Evolutionary conservation across 2,888 invertebrate species (phyloP).

Genomic region (Asteroscopus sphinx): DNA sequence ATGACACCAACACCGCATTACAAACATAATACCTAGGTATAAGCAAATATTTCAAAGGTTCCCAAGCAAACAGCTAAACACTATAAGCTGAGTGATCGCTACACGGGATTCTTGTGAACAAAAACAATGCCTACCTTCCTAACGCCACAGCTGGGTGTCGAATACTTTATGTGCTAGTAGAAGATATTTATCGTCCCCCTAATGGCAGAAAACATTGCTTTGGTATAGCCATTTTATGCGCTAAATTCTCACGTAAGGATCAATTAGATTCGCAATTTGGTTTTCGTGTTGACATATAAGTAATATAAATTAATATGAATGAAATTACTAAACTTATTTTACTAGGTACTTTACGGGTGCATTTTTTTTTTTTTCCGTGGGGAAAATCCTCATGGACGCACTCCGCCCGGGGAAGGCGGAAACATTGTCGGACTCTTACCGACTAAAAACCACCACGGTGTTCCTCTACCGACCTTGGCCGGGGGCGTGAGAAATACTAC

Average conservation of each 20-base stretch:
- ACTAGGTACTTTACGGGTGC: too few relatives aligned
- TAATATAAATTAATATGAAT: too few relatives aligned
- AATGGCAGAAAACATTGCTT: slow-evolving; percentile 54
- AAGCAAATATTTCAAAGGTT: slow-evolving; percentile 38
- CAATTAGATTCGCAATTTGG: slow-evolving; percentile 23
- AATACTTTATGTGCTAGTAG: slow-evolving; percentile 41
- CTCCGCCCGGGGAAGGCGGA: too few relatives aligned
- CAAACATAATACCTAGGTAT: too few relatives aligned
- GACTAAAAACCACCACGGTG: too few relatives aligned
- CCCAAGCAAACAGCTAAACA: slow-evolving; percentile 22
- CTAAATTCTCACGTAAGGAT: slow-evolving; percentile 38
- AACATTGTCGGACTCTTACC: too few relatives aligned
- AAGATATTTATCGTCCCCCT: slow-evolving; percentile 48
- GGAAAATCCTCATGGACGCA: too few relatives aligned
- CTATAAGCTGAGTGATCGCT: slow-evolving; percentile 41
- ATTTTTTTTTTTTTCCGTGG: too few relatives aligned
- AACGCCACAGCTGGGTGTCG: slow-evolving; percentile 45
- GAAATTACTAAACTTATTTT: too few relatives aligned
- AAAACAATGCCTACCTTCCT: slow-evolving; percentile 41
- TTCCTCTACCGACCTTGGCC: too few relatives aligned
- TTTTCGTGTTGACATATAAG: slow-evolving; percentile 39
- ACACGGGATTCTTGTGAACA: slow-evolving; percentile 38
- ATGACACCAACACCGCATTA: slow-evolving; percentile 31
- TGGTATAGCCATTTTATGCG: slow-evolving; percentile 42
- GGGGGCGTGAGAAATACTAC: too few relatives aligned